These are phyloP conservation scores for Dimorphilus gyrociliatus DNA, from an alignment of 2,888 invertebrate species.

Conservation along the genomic window DNA sequence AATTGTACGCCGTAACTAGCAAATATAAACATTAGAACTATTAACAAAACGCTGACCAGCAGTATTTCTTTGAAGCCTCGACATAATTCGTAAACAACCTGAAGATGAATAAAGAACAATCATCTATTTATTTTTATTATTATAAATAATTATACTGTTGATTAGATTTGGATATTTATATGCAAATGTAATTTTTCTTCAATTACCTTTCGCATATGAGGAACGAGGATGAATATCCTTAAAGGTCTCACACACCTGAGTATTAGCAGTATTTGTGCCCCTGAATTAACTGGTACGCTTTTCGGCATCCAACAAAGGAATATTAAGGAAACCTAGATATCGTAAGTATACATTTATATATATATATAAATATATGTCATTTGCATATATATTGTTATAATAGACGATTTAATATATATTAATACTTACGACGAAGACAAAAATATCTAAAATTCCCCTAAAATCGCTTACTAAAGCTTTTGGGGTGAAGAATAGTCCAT, in stretches of 20 bases:
- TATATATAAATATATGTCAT: constrained; percentile 1
- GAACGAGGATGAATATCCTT: constrained; percentile 89
- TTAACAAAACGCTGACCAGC: constrained; percentile 83
- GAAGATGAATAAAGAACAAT: too few relatives aligned
- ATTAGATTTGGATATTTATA: too few relatives aligned
- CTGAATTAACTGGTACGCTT: constrained; percentile 71
- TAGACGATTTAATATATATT: too few relatives aligned
- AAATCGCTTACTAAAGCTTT: constrained; percentile 96
- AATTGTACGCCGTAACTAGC: constrained; percentile 96
- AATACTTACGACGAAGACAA: constrained; percentile 73
- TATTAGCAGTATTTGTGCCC: constrained; percentile 87
- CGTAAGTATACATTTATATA: background rate
- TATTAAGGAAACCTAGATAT: constrained; percentile 65
- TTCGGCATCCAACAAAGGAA: constrained; percentile 93
- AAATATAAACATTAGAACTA: constrained; percentile 95
- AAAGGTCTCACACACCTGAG: constrained; percentile 85
- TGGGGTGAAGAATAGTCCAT: constrained; percentile 95
- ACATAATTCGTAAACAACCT: constrained; percentile 88
- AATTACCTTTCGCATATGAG: constrained; percentile 92
- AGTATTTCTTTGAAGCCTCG: constrained; percentile 96
- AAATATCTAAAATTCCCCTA: constrained; percentile 85
- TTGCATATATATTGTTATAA: background rate
- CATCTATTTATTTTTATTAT: too few relatives aligned
- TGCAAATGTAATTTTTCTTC: too few relatives aligned
- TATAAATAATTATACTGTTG: too few relatives aligned